Evolutionary conservation across 2,888 invertebrate genomes (phyloP).

Genomic region (Zhuqinia jingwanae): DNA sequence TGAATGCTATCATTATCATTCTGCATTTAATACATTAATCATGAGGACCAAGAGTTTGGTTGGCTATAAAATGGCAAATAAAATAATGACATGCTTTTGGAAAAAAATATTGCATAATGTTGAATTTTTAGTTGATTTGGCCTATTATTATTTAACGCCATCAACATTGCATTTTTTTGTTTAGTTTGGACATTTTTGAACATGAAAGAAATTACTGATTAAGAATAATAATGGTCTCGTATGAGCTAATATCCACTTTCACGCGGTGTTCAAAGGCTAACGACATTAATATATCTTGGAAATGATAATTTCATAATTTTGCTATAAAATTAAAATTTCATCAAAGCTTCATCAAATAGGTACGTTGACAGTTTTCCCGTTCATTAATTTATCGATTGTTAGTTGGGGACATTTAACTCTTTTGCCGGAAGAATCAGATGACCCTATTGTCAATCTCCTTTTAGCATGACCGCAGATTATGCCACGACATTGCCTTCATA

Average conservation of each 20-base stretch:
- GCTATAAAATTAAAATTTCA: conserved; percentile 51
- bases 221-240: conserved; percentile 25
- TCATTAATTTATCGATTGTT: conserved; percentile 21
- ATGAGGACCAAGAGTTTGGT: not conserved
- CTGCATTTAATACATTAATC: conserved; percentile 11
- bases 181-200: not conserved
- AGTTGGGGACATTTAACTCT: not conserved
- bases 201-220: conserved; percentile 34
- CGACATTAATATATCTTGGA: conserved; percentile 58
- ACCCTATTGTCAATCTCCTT: conserved; percentile 54
- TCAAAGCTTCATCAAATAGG: conserved; percentile 34
- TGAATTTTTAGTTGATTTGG: conserved; percentile 15
- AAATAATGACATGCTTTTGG: conserved; percentile 53
- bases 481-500: not conserved
- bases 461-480: conserved; percentile 21
- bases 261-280: not conserved
- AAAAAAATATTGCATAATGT: conserved; percentile 38
- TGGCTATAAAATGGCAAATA: not conserved
- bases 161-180: conserved; percentile 22
- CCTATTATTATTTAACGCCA: not conserved
- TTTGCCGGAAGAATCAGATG: conserved; percentile 60
- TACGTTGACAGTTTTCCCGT: conserved; percentile 37
- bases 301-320: conserved; percentile 47
- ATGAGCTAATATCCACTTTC: conserved; percentile 45
- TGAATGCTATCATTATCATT: not conserved